Evolutionary conservation across 2,113 vertebrate genomes (phyloP), one percentile per base, ranked within the genome.

Genomic region (Lipophrys pholis): DNA sequence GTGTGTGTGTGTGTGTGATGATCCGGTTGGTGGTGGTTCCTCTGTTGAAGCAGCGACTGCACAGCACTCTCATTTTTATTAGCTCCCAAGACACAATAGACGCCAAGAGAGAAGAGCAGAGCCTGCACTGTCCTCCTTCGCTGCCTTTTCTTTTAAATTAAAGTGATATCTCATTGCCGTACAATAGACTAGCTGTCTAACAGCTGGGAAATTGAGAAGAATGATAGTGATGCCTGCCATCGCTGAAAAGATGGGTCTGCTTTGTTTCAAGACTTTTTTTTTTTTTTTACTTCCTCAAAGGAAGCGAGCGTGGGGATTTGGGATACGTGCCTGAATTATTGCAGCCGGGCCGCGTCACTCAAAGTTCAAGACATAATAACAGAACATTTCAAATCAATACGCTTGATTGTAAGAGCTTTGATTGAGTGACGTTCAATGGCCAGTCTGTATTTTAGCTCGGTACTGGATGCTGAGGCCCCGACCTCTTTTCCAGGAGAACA

Each of bases 151-250:
- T 80, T 84, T 81, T 73, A 92, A 89, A 91, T 91, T 80, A 87
- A 92, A 89, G 87, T 74, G 75, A 87, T 86, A 86, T 78, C 86
- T 90, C 81, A 88, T 74, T 86, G 82, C 60, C 55, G 83, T 77
- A 79, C 83, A 80, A 79, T 62, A 78, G 62, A 65, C 41, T 69
- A 3, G 57, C 81, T 84, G 74, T 85, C 68, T 54, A 78, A 76
- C 81, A 56, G 76, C 70, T 69, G 60, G 46, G 51, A 69, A 79
- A 81, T 69, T 58, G 60, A 79, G 74, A 83, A 68, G 51, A 59
- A 76, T 83, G 66, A 87, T 81, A 58, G 62, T 16, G 57, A 76
- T 62, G 59, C 58, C 61, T 65, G 75, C 40, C 56, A 61, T 54
- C 57, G 21, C 12, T n/a, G 60, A 63, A 67, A 78, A 80, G 21